Evolutionary conservation across 2,797 vertebrate species (phyloP).

Genomic region (Channallabes apus): DNA sequence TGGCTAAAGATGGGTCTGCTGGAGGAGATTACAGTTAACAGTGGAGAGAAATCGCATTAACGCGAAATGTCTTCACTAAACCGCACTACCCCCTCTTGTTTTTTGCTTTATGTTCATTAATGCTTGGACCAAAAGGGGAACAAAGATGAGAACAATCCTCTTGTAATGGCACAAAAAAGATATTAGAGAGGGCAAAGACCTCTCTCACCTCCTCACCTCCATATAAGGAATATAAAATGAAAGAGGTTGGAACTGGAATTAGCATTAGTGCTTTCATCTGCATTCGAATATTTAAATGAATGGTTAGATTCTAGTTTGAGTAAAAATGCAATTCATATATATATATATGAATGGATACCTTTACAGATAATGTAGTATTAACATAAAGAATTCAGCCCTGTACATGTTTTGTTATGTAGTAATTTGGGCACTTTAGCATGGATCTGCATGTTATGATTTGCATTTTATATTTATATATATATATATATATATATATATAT

Average conservation of each 20-base stretch:
- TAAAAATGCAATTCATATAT: neutral
- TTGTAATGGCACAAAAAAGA: slow-evolving; percentile 12
- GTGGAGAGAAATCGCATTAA: slow-evolving; percentile 70
- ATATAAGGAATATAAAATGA: neutral
- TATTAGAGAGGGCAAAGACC: neutral
- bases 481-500: neutral
- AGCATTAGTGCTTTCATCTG: neutral
- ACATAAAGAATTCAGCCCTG: no score
- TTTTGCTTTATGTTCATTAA: slow-evolving; percentile 5
- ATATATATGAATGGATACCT: no score
- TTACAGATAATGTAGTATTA: no score
- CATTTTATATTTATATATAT: neutral
- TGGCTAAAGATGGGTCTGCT: slow-evolving; percentile 80
- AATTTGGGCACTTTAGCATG: no score
- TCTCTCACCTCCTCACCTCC: neutral
- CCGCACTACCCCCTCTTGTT: slow-evolving; percentile 31
- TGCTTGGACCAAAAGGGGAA: slow-evolving; percentile 18
- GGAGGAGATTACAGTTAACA: slow-evolving; percentile 72
- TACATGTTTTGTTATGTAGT: no score
- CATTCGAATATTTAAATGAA: neutral
- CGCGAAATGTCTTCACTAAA: slow-evolving; percentile 73
- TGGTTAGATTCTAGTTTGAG: neutral
- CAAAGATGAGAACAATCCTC: slow-evolving; percentile 41
- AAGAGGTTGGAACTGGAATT: neutral
- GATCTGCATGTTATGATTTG: no score